These are phyloP conservation scores for Ooceraea biroi DNA, from an alignment of 1,140 invertebrate genomes.

Conservation along the genomic window DNA sequence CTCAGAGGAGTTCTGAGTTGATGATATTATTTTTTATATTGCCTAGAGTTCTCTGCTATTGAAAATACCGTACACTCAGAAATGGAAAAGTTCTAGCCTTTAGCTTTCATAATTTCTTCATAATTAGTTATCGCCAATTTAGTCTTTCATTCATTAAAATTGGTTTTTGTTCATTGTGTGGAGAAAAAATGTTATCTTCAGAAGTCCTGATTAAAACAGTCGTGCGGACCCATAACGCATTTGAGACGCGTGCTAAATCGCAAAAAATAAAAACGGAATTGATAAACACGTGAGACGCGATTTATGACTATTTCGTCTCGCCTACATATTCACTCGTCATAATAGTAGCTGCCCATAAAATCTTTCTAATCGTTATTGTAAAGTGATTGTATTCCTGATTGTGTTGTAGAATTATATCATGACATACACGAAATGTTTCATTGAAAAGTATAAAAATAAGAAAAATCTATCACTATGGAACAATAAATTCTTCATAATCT, in stretches of 20 bases:
- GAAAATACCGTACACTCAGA: no score
- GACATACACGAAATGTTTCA: not conserved
- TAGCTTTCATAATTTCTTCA: not conserved
- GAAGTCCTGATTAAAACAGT: not conserved
- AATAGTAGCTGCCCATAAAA: slow-evolving; percentile 18
- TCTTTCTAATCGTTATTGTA: slow-evolving; percentile 8
- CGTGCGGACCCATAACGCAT: slow-evolving; percentile 5
- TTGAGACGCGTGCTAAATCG: slow-evolving; percentile 41
- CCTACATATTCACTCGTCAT: not conserved
- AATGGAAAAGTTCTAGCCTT: no score
- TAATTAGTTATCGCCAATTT: not conserved
- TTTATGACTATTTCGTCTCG: slow-evolving; percentile 37
- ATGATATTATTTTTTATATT: no score
- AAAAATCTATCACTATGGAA: not conserved
- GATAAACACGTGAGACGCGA: slow-evolving; percentile 10
- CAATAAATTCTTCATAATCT: not conserved
- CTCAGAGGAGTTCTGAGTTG: no score
- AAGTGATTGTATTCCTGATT: slow-evolving; percentile 15
- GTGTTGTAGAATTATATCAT: not conserved
- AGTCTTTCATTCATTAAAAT: not conserved
- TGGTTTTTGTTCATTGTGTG: not conserved
- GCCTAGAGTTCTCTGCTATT: no score
- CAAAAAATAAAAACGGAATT: slow-evolving; percentile 29
- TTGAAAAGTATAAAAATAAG: not conserved
- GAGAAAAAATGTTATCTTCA: not conserved